These are phyloP conservation scores for Telmatherina bonti DNA, from an alignment of 2,797 vertebrate genomes.

Conservation along the genomic window DNA sequence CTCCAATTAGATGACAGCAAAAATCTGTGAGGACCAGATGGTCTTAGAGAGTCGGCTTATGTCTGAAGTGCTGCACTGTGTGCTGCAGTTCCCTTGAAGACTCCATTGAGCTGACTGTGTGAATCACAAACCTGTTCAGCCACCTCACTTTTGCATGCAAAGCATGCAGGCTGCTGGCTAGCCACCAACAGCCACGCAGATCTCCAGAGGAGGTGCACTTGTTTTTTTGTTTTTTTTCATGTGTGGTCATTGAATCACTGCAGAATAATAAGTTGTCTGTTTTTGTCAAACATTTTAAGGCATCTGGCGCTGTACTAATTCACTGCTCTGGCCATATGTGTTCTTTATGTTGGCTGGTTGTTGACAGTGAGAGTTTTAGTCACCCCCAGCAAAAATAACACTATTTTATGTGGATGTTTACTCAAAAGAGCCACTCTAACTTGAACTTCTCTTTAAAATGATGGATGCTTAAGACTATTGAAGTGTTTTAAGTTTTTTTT, in stretches of 20 bases:
- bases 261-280: slow-evolving; percentile 39
- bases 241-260: slow-evolving; percentile 43
- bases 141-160: slow-evolving; percentile 34
- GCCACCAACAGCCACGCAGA: slow-evolving; percentile 23
- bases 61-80: slow-evolving; percentile 39
- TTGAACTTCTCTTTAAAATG: neutral
- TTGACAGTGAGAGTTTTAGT: slow-evolving; percentile 23
- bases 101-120: slow-evolving; percentile 31
- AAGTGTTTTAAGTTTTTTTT: neutral
- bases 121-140: slow-evolving; percentile 54
- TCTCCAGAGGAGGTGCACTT: neutral
- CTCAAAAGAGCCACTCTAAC: slow-evolving; percentile 6
- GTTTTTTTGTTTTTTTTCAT: slow-evolving; percentile 36
- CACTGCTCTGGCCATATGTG: slow-evolving; percentile 17
- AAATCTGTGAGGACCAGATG: neutral
- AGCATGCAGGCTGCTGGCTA: slow-evolving; percentile 22
- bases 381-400: slow-evolving; percentile 37
- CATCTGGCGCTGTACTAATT: slow-evolving; percentile 1
- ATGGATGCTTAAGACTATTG: neutral
- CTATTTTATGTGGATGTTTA: slow-evolving; percentile 55
- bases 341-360: slow-evolving; percentile 12
- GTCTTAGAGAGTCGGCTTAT: slow-evolving; percentile 3
- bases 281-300: slow-evolving; percentile 30
- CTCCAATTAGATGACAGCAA: neutral
- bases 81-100: slow-evolving; percentile 9